Percentiles rank a stretch among this genome's conserved stretches.
These are phyloP conservation scores for Procavia capensis DNA, from an alignment of 2,113 vertebrate genomes.

Conservation along the genomic window DNA sequence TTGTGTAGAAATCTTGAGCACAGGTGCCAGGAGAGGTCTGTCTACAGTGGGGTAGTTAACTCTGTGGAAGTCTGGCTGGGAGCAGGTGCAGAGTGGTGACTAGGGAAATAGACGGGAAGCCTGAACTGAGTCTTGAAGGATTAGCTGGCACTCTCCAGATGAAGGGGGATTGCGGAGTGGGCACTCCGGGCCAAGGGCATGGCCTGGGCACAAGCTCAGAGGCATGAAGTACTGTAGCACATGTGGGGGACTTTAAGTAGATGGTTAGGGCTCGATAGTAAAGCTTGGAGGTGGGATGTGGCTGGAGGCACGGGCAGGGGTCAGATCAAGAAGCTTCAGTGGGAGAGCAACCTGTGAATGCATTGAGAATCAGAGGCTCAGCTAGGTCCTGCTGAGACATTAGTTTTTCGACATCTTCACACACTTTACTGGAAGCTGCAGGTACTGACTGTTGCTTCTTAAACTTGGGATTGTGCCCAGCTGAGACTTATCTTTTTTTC, in stretches of 20 bases:
- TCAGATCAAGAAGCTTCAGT: background rate
- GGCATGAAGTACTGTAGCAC: background rate
- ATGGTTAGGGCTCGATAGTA: no score
- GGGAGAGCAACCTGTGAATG: background rate
- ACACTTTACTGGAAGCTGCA: background rate
- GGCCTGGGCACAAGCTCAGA: background rate
- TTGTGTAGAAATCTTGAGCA: background rate
- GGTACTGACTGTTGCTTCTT: background rate
- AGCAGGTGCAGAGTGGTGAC: background rate
- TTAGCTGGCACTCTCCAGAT: background rate
- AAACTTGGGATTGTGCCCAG: background rate
- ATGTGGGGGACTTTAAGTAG: background rate
- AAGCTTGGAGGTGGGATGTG: background rate
- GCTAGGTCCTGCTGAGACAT: background rate
- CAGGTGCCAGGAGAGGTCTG: background rate
- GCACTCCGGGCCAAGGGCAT: background rate
- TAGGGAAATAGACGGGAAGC: background rate
- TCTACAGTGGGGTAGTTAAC: background rate
- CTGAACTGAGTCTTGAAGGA: background rate
- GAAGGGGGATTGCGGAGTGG: background rate
- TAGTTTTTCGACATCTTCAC: background rate
- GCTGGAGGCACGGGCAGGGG: background rate
- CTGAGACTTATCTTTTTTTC: background rate
- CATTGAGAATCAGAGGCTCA: background rate
- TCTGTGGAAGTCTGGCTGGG: background rate